Conservation (phyloP, 1,140 invertebrate species). For the Plodia interpunctella region DNA sequence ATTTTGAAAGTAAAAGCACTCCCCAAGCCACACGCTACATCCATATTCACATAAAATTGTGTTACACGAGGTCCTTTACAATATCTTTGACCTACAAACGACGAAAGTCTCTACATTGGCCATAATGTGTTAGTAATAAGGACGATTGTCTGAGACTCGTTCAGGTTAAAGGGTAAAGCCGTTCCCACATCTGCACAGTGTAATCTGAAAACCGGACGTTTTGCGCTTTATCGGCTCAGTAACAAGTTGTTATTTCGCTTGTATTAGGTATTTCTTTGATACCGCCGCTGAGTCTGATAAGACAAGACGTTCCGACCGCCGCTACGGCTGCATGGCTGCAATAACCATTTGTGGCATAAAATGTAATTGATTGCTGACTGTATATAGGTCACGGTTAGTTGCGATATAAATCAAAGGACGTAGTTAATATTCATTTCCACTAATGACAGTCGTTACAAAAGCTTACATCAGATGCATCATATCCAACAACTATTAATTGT, state of each 20-base stretch:
- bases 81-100: constrained; percentile 58
- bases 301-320: constrained; percentile 27
- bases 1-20: constrained; percentile 7
- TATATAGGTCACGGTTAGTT: constrained; percentile 44
- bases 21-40: constrained; percentile 28
- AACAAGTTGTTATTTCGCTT: constrained; percentile 37
- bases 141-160: constrained; percentile 1
- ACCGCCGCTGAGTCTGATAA: constrained; percentile 52
- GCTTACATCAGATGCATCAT: constrained; percentile 2
- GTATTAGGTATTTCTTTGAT: constrained; percentile 46
- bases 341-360: constrained; percentile 38
- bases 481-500: background rate
- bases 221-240: constrained; percentile 37
- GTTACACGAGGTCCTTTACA: constrained; percentile 50
- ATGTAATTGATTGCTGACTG: constrained; percentile 37
- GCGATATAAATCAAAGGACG: constrained; percentile 37
- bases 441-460: background rate
- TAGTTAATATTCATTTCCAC: constrained; percentile 3
- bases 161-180: constrained; percentile 51
- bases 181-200: constrained; percentile 38
- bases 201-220: constrained; percentile 31
- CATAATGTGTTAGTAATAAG: constrained; percentile 6
- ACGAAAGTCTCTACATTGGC: constrained; percentile 13
- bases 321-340: constrained; percentile 29
- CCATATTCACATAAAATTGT: constrained; percentile 29